A percentile compares a stretch with the other conserved stretches of the same genome.
Conservation (phyloP, 2,797 vertebrate species). For the Rachycentron canadum region DNA sequence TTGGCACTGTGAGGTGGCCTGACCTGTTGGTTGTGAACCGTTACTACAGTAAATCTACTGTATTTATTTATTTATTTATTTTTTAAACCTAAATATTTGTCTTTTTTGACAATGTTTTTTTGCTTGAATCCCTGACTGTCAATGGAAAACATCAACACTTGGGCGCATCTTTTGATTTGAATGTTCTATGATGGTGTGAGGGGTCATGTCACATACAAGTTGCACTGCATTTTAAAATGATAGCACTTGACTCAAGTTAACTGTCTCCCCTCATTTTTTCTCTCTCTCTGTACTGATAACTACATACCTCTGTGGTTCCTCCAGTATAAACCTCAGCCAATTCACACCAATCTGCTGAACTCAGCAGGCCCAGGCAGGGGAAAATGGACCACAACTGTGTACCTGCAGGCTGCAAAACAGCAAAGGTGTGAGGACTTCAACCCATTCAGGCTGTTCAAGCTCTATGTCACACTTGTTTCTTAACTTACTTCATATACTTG, state of each 20-base stretch:
- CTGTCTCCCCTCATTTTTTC: slow-evolving; percentile 47
- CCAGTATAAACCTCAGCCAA: slow-evolving; percentile 65
- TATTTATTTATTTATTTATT: neutral
- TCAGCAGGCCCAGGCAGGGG: slow-evolving; percentile 64
- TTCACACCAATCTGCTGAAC: slow-evolving; percentile 75
- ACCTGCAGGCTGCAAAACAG: slow-evolving; percentile 56
- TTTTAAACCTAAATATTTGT: neutral
- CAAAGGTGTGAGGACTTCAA: slow-evolving; percentile 48
- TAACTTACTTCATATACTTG: slow-evolving; percentile 21
- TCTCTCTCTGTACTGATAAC: slow-evolving; percentile 50
- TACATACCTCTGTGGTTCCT: slow-evolving; percentile 49
- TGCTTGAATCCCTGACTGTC: neutral
- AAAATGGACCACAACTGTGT: slow-evolving; percentile 63
- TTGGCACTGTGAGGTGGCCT: neutral
- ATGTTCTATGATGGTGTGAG: slow-evolving; percentile 11
- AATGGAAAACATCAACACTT: slow-evolving; percentile 2
- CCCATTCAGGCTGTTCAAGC: slow-evolving; percentile 53
- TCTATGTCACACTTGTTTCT: slow-evolving; percentile 28
- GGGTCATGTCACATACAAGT: slow-evolving; percentile 9
- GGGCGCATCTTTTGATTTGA: slow-evolving; percentile 2
- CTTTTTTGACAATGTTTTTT: neutral
- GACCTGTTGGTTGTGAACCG: neutral
- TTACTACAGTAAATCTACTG: neutral
- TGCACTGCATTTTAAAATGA: slow-evolving; percentile 36
- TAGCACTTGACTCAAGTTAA: slow-evolving; percentile 39